Evolutionary conservation across 1,140 invertebrate genomes (phyloP).

Genomic region (Apis florea): DNA sequence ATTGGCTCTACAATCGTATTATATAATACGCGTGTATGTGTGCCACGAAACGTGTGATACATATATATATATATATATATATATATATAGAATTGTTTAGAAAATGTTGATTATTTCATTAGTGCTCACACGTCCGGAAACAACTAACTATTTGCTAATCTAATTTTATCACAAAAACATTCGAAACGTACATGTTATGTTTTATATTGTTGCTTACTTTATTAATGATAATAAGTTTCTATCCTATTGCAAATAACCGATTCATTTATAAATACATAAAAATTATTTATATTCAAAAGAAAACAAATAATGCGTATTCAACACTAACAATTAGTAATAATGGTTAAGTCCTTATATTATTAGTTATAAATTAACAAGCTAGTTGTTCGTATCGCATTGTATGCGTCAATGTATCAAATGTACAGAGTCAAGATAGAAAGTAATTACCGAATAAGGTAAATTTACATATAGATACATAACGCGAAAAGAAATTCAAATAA

Average conservation of each 20-base stretch:
- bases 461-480: background rate
- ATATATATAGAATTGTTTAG: slow-evolving; percentile 17
- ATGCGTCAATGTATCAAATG: slow-evolving; percentile 48
- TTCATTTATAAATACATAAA: background rate
- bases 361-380: slow-evolving; percentile 30
- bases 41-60: slow-evolving; percentile 13
- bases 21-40: background rate
- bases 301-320: background rate
- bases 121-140: background rate
- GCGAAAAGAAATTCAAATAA: slow-evolving; percentile 28
- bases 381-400: slow-evolving; percentile 34
- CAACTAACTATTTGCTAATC: background rate
- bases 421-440: slow-evolving; percentile 41
- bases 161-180: background rate
- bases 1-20: slow-evolving; percentile 27
- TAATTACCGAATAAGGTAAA: slow-evolving; percentile 16
- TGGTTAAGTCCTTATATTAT: slow-evolving; percentile 6
- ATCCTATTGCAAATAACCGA: background rate
- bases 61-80: background rate
- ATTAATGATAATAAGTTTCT: background rate
- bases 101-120: slow-evolving; percentile 35
- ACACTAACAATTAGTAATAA: background rate
- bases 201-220: slow-evolving; percentile 37
- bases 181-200: slow-evolving; percentile 1
- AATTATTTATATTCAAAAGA: background rate